These are phyloP conservation scores for Phallusia fumigata DNA, from an alignment of 23 tunicate species.

Conservation along the genomic window DNA sequence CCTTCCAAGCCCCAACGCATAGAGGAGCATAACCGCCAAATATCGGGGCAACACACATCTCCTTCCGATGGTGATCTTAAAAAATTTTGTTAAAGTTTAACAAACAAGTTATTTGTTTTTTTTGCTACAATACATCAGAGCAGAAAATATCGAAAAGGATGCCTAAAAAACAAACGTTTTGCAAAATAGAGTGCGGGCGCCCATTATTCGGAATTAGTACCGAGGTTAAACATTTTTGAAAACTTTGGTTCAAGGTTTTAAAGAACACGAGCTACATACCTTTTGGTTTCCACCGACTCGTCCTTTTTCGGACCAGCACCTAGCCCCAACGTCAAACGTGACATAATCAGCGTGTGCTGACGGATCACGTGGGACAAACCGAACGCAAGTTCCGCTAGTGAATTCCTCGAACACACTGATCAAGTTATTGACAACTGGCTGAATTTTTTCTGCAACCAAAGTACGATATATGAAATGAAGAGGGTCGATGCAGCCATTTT, in stretches of 20 bases:
- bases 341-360: neutral
- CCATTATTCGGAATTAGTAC: too few species aligned
- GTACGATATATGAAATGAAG: neutral
- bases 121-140: too few species aligned
- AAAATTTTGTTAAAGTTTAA: neutral
- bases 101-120: too few species aligned
- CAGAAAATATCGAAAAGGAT: too few species aligned
- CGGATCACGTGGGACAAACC: neutral
- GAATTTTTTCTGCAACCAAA: neutral
- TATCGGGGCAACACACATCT: neutral
- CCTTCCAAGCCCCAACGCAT: neutral
- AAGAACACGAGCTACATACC: too few species aligned
- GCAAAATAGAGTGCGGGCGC: too few species aligned
- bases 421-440: neutral
- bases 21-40: neutral
- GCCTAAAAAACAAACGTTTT: too few species aligned
- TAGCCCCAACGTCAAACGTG: neutral
- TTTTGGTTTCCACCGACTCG: neutral
- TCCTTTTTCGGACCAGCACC: neutral
- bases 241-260: too few species aligned
- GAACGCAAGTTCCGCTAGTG: neutral
- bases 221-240: too few species aligned
- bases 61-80: neutral
- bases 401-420: neutral
- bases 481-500: too few species aligned